Evolutionary conservation across 2,113 vertebrate species (phyloP), one percentile per base, ranked within the genome.

Genomic region (Phaetusa simplex): DNA sequence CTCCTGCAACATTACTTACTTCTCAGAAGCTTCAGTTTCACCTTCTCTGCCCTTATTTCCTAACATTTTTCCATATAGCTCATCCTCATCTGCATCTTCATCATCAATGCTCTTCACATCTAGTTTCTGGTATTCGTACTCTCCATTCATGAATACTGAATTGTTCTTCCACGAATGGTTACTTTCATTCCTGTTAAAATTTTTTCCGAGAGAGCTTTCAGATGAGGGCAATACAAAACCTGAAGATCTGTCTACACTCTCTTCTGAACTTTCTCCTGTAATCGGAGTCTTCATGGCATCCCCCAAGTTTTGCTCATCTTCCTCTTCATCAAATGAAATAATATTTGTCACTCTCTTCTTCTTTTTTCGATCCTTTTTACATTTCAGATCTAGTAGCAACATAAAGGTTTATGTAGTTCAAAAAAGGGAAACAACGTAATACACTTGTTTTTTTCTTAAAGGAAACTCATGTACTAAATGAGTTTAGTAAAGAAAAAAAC

Each of bases 261-360:
- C 98, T 84, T 98, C 98, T 3, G 98, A 98, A 93, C 97, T 97
- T 88, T 98, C 98, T 74, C 97, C 97, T 2, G 94, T 50, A 50
- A 81, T 81, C 8, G 88, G 69, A 5, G 92, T 74, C 96, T 97
- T 98, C 10, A 93, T 93, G 83, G 52, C 27, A 23, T 98, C 97
- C 8, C 94, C 95, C 12, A 91, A 47, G 87, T 77, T 96, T 79
- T 98, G 98, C n/a, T 99, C 99, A 6, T 98, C 99, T 11, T 99
- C 99, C 1, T 99, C 99, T 69, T 99, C 98, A 47, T 99, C 99
- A 92, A 99, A 99, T 14, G 99, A 99, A 93, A 99, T 99, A 19
- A 99, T 99, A 97, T 99, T 99, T 76, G 99, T 99, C 97, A 99
- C 98, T 96, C 99, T 99, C 97, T 99, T 99, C 97, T 99, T 99